Base-by-base conservation (phyloP, 92 coral and sea anemone species). In the Porites divaricata region DNA sequence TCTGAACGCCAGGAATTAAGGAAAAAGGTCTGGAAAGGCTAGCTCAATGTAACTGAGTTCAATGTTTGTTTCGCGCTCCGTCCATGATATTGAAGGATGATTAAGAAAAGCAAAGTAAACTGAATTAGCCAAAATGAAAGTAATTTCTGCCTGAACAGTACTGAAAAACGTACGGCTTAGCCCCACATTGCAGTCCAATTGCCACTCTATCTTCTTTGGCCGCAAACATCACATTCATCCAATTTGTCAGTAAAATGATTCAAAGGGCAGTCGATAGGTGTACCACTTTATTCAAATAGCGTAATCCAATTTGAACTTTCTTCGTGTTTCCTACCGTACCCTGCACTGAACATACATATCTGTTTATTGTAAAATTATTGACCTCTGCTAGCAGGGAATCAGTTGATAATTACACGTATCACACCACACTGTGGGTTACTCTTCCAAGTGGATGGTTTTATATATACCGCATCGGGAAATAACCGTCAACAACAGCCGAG, bases 261-360 rank as follows among this genome's bases (percentile, higher is more conserved):
- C 45, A 35, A 35, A 35, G 45, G 45, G 20, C 28, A 53, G 54
- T 41, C 20, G 54, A 17, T 69, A 59, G 12, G 15, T 17, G 54
- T 21, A 21, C 57, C 68, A 20, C 85, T 57, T 52, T 26, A 49
- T 19, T 6, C 51, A 48, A 69, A 56, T 61, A 49, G 85, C 26
- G 67, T 80, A 80, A 80, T 80, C 76, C 85, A 80, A 80, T 80
- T 80, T 67, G 62, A 74, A 70, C 13, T 35, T 56, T 24, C 24
- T 52, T 51, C 62, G 53, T 9, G 75, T 50, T 22, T 13, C 51
- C 72, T 19, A 78, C 23, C 45, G 45, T 35, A 35, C 45, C 4
- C 63, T 12, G 23, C 9, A 17, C 8, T 26, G 8, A 45, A 25
- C 21, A 65, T 17, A 28, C 20, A 19, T 54, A 19, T 80, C 85